These are phyloP conservation scores for Acanthurus leucopareius DNA, from an alignment of 2,797 vertebrate genomes.

Conservation along the genomic window DNA sequence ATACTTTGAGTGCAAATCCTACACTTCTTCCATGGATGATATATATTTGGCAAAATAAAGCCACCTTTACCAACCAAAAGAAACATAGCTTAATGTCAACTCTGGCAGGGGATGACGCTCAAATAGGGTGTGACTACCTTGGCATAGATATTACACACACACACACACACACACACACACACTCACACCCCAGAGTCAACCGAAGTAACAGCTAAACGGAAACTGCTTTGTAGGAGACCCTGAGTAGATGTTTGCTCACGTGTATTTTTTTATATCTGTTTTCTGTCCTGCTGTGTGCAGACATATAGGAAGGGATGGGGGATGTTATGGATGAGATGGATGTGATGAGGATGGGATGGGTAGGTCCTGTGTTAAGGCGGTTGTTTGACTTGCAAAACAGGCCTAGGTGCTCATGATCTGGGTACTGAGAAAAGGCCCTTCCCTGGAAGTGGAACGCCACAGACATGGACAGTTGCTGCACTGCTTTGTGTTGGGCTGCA, in stretches of 20 bases:
- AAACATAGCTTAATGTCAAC: conserved; percentile 13
- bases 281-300: conserved; percentile 20
- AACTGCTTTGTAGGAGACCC: conserved; percentile 32
- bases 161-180: conserved; percentile 6
- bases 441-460: conserved; percentile 73
- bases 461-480: conserved; percentile 65
- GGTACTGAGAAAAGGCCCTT: conserved; percentile 54
- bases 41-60: conserved; percentile 45
- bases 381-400: conserved; percentile 90
- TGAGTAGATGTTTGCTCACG: conserved; percentile 35
- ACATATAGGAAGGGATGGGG: conserved; percentile 40
- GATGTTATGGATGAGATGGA: conserved; percentile 51
- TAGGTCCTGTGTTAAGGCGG: conserved; percentile 61
- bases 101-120: conserved; percentile 40
- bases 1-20: conserved; percentile 62
- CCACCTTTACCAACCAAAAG: conserved; percentile 33
- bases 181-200: conserved; percentile 9
- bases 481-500: conserved; percentile 64
- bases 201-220: conserved; percentile 36
- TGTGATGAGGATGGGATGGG: conserved; percentile 60
- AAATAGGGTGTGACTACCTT: conserved; percentile 46
- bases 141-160: conserved; percentile 37
- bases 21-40: conserved; percentile 49
- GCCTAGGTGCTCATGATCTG: conserved; percentile 51
- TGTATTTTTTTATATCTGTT: conserved; percentile 47